A percentile compares a stretch with the other conserved stretches of the same genome.
phyloP scores from a whole-genome alignment of 2,888 invertebrate genomes.

The Argyresthia albistria region DNA sequence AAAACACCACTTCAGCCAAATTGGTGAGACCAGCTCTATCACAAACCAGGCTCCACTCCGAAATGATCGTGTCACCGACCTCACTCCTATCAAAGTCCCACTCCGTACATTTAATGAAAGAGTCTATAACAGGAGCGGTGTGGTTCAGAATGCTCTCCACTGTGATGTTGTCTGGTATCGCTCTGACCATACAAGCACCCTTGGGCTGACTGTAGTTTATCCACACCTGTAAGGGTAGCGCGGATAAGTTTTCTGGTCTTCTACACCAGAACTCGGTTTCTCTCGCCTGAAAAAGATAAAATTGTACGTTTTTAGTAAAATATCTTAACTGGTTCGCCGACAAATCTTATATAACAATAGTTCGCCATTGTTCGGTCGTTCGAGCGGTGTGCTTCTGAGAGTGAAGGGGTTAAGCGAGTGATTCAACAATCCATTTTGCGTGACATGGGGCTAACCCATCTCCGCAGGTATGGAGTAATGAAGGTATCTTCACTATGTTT shows the following conservation, averaged over 20 bases:
- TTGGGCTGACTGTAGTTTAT: constrained; percentile 77
- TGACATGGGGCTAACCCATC: too few relatives aligned
- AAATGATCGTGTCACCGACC: constrained; percentile 78
- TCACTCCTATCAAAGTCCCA: constrained; percentile 75
- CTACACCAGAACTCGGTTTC: constrained; percentile 80
- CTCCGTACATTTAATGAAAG: constrained; percentile 63
- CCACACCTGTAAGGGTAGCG: constrained; percentile 73
- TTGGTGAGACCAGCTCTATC: constrained; percentile 78
- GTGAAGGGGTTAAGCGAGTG: too few relatives aligned
- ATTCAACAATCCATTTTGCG: too few relatives aligned
- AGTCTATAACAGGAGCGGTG: constrained; percentile 43
- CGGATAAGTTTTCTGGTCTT: constrained; percentile 67
- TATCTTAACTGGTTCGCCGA: too few relatives aligned
- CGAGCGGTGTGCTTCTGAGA: too few relatives aligned
- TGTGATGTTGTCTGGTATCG: constrained; percentile 44
- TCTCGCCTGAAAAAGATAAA: constrained; percentile 63
- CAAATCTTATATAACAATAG: too few relatives aligned
- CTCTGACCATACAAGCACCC: constrained; percentile 71
- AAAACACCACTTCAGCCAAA: constrained; percentile 83
- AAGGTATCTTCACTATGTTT: too few relatives aligned
- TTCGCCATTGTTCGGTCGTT: too few relatives aligned
- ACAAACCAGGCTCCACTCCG: constrained; percentile 85
- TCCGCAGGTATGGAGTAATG: too few relatives aligned
- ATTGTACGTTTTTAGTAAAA: neutral
- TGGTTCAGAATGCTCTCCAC: constrained; percentile 44